Evolutionary conservation across 2,888 invertebrate genomes (phyloP), one percentile per base, ranked within the genome.

Genomic region (Drosophila paramelanica): DNA sequence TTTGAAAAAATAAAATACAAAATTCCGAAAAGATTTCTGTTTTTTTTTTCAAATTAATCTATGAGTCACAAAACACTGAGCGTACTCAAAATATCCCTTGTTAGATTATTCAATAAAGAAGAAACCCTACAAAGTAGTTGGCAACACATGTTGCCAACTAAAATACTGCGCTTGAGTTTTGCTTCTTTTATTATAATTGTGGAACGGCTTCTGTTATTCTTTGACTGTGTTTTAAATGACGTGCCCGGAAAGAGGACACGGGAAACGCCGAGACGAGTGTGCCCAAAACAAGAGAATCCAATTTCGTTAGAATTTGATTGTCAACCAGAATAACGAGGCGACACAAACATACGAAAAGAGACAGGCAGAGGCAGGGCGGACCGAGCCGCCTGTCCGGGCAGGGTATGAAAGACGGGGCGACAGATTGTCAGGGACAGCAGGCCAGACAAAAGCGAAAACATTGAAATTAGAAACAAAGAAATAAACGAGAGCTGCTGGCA

Each of bases 251-350:
- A 36, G 27, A 39, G 60, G 56, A 58, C 47, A 41, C 47, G 50
- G 72, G 55, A 60, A 47, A 50, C n/a, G 62, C 36, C 31, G 31
- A 8, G 31, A 31, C 31, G 31, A 31, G 31, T 31, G 31, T 39
- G 84, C 50, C 68, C 62, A 55, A 60, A 81, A 81, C 79, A 79
- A 87, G 87, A 55, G 84, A 84, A 84, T 73, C 81, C 84, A 84
- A 84, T 86, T 84, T 87, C 73, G 84, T 74, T 74, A 77, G 84
- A 84, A 85, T 84, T 84, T 81, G 78, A 85, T 87, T 81, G 87
- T 79, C 85, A 84, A 82, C 82, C 65, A 61, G 67, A 76, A 78
- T 80, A 85, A 82, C 81, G 77, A 79, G 72, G 58, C 67, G 74
- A 67, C 65, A 67, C 52, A 64, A 62, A 58, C 62, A 58, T 49